Percentiles rank a stretch among this genome's conserved stretches.
These are phyloP conservation scores for Sphaeridia pumilis DNA, from an alignment of 2,888 invertebrate genomes.

Conservation along the genomic window DNA sequence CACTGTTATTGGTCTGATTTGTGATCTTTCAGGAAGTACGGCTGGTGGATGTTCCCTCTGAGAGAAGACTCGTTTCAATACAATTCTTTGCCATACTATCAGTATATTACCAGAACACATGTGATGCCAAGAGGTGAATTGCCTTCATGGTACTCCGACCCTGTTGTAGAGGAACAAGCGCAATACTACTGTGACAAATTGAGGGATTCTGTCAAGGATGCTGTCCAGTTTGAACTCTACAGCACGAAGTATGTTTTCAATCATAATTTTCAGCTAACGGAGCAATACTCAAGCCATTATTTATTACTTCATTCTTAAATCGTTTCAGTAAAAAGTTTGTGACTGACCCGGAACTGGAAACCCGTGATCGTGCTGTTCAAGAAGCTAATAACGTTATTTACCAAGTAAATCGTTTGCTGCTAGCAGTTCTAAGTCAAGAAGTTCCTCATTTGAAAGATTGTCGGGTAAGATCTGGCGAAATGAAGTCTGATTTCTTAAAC, in stretches of 20 bases:
- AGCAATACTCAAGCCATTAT: background rate
- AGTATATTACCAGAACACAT: conserved; percentile 68
- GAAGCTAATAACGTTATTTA: conserved; percentile 39
- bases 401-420: conserved; percentile 58
- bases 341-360: background rate
- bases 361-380: conserved; percentile 38
- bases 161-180: conserved; percentile 41
- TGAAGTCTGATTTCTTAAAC: conserved; percentile 1
- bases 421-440: conserved; percentile 49
- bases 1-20: background rate
- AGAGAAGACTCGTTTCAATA: conserved; percentile 52
- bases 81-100: conserved; percentile 55
- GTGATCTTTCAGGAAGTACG: conserved; percentile 51
- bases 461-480: conserved; percentile 44
- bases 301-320: background rate
- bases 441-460: conserved; percentile 51
- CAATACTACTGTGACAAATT: conserved; percentile 44
- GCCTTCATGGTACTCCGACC: conserved; percentile 48
- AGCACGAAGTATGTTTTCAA: conserved; percentile 45
- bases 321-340: background rate
- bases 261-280: conserved; percentile 9
- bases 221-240: conserved; percentile 51
- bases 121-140: conserved; percentile 47
- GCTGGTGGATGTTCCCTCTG: conserved; percentile 55
- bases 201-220: conserved; percentile 52